Evolutionary conservation across 2,888 invertebrate genomes (phyloP), one percentile per base, ranked within the genome.

Genomic region (Actias luna): DNA sequence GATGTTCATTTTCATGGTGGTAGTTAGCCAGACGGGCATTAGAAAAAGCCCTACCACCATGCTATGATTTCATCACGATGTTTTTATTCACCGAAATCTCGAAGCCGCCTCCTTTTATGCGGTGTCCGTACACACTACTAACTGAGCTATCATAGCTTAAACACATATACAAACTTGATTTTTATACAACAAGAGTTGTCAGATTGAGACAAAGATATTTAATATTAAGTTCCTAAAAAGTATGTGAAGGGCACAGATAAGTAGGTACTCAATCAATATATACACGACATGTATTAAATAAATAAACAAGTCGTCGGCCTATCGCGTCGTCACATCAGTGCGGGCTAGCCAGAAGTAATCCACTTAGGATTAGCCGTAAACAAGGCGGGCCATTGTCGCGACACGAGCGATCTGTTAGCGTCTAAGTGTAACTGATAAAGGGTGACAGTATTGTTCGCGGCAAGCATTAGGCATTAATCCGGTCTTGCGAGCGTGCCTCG

Each of bases 331-430:
- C 77, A 68, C 74, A 76, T 76, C 76, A 75, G 75, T 69, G 71
- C 72, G 77, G 75, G 74, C 77, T 77, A 74, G 75, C 76, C 77
- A 74, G 75, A 81, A 80, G 82, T 89, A 90, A 90, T 89, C 88
- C 90, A 89, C 88, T 90, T 87, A 89, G 88, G 88, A 88, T 89
- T 88, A 89, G 83, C 85, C 84, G 85, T 87, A 87, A 89, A 89
- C 89, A 89, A 87, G 88, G 75, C 81, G 83, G 82, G 84, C 83
- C 85, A 85, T 88, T 88, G 88, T 87, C 84, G 80, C 80, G 84
- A 84, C 85, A 82, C 87, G 80, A 79, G 82, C 85, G 85, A 88
- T 90, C 89, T 88, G 89, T 89, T 90, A 88, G 82, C 88, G 87
- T 87, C 88, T 86, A 84, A 89, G 82, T 84, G 84, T 84, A 83